A percentile compares a stretch with the other conserved stretches of the same genome.
These are phyloP conservation scores for Euwallacea fornicatus DNA, from an alignment of 1,140 invertebrate genomes.

Conservation along the genomic window DNA sequence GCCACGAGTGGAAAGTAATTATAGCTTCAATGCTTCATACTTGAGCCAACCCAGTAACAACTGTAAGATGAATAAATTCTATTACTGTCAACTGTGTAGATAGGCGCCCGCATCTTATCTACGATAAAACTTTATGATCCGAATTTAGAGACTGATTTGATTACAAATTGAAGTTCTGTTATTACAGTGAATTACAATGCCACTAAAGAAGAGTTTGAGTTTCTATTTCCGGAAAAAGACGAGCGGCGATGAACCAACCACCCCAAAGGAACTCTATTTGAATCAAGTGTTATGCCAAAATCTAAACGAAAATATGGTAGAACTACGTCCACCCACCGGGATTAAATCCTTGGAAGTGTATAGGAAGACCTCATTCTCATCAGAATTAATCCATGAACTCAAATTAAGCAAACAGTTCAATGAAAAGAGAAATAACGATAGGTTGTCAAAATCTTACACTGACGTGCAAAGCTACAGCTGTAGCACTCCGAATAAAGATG, in stretches of 20 bases:
- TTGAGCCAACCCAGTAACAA: too few species aligned
- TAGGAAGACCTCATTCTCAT: slow-evolving; percentile 2
- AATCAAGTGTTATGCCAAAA: not conserved
- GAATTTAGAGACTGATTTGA: not conserved
- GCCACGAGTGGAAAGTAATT: too few species aligned
- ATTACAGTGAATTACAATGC: slow-evolving; percentile 2
- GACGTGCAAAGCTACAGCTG: not conserved
- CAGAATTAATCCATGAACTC: slow-evolving; percentile 16
- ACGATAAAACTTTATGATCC: not conserved
- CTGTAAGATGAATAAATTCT: too few species aligned
- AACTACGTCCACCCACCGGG: not conserved
- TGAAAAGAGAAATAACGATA: slow-evolving; percentile 2
- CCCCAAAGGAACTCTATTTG: not conserved
- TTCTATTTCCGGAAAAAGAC: slow-evolving; percentile 13
- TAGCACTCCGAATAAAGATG: not conserved
- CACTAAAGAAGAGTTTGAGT: slow-evolving; percentile 18
- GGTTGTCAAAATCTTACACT: slow-evolving; percentile 17
- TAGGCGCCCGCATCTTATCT: too few species aligned
- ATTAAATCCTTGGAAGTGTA: not conserved
- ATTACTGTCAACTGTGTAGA: too few species aligned
- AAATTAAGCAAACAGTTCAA: slow-evolving; percentile 4
- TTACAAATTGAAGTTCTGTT: slow-evolving; percentile 1
- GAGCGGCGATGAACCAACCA: not conserved
- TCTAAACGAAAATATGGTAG: not conserved
- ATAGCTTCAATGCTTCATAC: too few species aligned